phyloP scores from a whole-genome alignment of 2,888 invertebrate species.

The Eilema sororculum region DNA sequence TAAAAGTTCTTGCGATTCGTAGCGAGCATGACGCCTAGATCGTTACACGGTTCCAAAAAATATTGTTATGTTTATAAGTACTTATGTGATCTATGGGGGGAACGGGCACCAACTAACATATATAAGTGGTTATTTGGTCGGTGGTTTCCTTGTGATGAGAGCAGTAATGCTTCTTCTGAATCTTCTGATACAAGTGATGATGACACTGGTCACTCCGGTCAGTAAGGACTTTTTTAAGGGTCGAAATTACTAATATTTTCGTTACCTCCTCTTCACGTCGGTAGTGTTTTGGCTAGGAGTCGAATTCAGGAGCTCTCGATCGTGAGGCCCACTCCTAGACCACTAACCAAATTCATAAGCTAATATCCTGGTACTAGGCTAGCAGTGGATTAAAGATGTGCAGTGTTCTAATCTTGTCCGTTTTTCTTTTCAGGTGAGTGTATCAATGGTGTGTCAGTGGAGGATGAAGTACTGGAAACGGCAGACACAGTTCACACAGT shows the following conservation, averaged over 20 bases:
- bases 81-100: background rate
- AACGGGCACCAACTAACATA: background rate
- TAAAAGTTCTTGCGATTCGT: background rate
- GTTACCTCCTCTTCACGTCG: too few species aligned
- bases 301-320: too few species aligned
- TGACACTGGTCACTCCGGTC: background rate
- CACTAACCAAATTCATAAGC: too few species aligned
- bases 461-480: constrained; percentile 51
- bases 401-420: constrained; percentile 21
- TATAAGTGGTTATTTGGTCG: background rate
- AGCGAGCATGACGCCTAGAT: background rate
- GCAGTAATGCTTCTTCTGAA: background rate
- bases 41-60: background rate
- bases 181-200: background rate
- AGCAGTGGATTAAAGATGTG: background rate
- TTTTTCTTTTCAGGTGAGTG: constrained; percentile 77
- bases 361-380: background rate
- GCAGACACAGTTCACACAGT: constrained; percentile 19
- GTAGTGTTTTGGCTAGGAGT: too few species aligned
- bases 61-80: background rate
- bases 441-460: constrained; percentile 57
- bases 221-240: background rate
- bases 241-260: background rate
- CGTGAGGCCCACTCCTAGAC: too few species aligned
- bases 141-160: background rate